Percentiles rank a stretch among this genome's conserved stretches.
Conservation (phyloP, 2,797 vertebrate genomes). For the Balearica regulorum region DNA sequence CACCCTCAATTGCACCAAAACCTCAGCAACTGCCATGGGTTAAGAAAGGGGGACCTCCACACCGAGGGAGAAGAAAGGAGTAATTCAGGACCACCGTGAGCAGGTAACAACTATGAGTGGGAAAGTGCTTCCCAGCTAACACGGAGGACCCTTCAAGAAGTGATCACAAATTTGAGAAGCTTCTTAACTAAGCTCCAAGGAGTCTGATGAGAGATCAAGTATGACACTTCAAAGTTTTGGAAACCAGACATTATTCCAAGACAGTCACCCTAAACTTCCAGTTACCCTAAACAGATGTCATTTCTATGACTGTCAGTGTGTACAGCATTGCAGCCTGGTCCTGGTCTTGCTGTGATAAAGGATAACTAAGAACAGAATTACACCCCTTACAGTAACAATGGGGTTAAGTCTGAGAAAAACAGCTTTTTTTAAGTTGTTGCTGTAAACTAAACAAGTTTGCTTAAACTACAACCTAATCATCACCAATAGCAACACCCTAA, state of each 20-base stretch:
- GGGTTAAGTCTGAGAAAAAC: neutral
- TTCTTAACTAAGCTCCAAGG: neutral
- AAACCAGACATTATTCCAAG: neutral
- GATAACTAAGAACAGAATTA: neutral
- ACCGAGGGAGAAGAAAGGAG: neutral
- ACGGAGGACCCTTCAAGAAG: neutral
- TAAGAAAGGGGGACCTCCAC: neutral
- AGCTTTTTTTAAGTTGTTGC: neutral
- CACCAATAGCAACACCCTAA: neutral
- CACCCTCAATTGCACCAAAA: neutral
- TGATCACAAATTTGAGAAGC: neutral
- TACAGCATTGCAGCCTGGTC: neutral
- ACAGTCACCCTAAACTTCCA: neutral
- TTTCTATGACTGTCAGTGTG: neutral
- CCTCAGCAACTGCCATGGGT: neutral
- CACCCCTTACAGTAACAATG: neutral
- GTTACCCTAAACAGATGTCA: neutral
- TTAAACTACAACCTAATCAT: neutral
- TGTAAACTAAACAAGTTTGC: neutral
- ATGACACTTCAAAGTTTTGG: neutral
- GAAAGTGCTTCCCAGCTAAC: neutral
- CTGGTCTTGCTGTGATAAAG: neutral
- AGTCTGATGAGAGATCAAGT: neutral
- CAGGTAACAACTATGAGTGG: neutral
- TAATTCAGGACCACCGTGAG: neutral